Evolutionary conservation across 2,113 vertebrate species (phyloP), one percentile per base, ranked within the genome.

Genomic region (Garra rufa): DNA sequence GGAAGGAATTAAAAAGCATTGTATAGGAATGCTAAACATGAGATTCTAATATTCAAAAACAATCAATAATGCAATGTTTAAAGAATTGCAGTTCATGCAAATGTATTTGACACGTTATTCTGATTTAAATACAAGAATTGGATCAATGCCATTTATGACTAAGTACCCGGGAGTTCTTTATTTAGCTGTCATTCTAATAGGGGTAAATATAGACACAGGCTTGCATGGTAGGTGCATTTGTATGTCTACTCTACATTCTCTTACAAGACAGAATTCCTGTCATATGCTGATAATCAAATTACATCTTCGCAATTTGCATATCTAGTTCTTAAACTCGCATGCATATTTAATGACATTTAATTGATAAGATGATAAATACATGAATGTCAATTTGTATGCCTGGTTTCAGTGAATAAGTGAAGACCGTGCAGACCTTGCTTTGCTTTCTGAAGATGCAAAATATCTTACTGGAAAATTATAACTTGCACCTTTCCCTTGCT

Each of bases 111-210:
- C 57, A 55, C 21, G 63, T 13, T 15, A 7, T 57, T 57, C 61
- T 55, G 19, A 82, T 4, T 81, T 24, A 76, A 81, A 48, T 55
- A 0, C 57, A 85, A 15, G 4, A 67, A 69, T 41, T 84, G 65
- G 19, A 69, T 79, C 6, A 46, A 59, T 70, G 67, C 71, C 67
- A 69, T 77, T 77, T 78, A 48, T 65, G 69, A 82, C 67, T 46
- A 44, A 57, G 11, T 81, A 46, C 46, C 67, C 57, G 19, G 55
- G 24, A 30, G 26, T 74, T 69, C 78, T 82, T 82, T 82, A 69
- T 84, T 65, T 86, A 84, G 77, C 70, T 34, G 63, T 43, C 69
- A 74, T 65, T 78, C 52, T 85, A 67, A 73, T 73, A 46, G 52
- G 76, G 46, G 71, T 76, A 41, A 82, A 80, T 85, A 81, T 81